phyloP scores from a whole-genome alignment of 1,140 invertebrate species.

The Trichoplusia ni region DNA sequence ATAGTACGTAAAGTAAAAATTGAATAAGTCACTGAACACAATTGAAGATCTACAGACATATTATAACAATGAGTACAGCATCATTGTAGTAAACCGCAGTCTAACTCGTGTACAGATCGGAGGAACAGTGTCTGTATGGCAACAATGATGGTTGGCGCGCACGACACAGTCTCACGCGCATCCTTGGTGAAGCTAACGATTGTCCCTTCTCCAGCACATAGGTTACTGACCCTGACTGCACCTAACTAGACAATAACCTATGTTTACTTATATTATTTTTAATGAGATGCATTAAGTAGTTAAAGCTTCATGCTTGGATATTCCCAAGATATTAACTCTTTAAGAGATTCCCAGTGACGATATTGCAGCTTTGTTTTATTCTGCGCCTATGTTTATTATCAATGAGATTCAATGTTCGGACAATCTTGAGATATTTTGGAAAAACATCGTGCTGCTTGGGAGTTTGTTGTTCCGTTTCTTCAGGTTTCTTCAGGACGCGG shows the following conservation, averaged over 20 bases:
- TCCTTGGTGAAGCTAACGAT: constrained; percentile 55
- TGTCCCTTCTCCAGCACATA: constrained; percentile 57
- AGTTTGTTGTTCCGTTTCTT: no score
- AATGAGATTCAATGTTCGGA: no score
- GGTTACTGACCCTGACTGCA: constrained; percentile 51
- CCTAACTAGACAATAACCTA: constrained; percentile 25
- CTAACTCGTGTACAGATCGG: constrained; percentile 1
- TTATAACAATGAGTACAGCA: no score
- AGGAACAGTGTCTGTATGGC: constrained; percentile 28
- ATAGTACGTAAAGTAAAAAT: no score
- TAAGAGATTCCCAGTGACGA: not conserved
- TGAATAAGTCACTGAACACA: no score
- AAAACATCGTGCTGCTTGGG: no score
- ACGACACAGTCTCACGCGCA: constrained; percentile 58
- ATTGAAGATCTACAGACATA: no score
- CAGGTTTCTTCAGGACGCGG: no score
- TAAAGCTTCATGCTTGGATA: not conserved
- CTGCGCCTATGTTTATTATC: not conserved
- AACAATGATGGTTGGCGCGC: constrained; percentile 47
- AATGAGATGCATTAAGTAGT: constrained; percentile 3
- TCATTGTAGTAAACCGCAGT: not conserved
- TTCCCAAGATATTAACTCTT: not conserved
- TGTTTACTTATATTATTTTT: constrained; percentile 21
- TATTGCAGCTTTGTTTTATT: not conserved
- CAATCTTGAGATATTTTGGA: no score